These are phyloP conservation scores for Netelia virgata DNA, from an alignment of 2,888 invertebrate species.

Conservation along the genomic window DNA sequence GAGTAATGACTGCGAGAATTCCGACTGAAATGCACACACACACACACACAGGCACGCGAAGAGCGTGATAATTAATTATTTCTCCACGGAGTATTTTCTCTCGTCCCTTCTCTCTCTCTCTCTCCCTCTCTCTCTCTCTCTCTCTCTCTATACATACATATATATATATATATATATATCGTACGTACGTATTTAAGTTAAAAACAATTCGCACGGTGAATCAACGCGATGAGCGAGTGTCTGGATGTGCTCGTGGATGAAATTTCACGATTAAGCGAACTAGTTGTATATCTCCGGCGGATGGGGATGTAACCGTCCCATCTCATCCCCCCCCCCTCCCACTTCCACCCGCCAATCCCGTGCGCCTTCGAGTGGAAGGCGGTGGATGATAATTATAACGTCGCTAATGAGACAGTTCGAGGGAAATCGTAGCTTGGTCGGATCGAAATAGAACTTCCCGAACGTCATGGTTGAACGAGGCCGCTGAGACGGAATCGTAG, in stretches of 20 bases:
- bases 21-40: background rate
- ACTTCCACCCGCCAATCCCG: background rate
- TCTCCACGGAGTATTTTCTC: background rate
- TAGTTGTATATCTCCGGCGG: conserved; percentile 32
- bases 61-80: conserved; percentile 51
- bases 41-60: background rate
- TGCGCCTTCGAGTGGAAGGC: conserved; percentile 40
- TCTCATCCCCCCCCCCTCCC: no score
- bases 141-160: background rate
- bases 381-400: conserved; percentile 66
- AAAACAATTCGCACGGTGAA: conserved; percentile 33
- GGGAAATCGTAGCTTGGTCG: conserved; percentile 45
- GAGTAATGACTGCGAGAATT: conserved; percentile 20
- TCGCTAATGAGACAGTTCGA: conserved; percentile 71
- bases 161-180: conserved; percentile 6
- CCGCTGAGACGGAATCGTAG: background rate
- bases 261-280: conserved; percentile 44
- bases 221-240: background rate
- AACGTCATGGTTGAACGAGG: conserved; percentile 6
- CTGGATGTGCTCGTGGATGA: conserved; percentile 27
- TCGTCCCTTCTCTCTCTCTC: background rate
- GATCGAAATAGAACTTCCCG: conserved; percentile 3
- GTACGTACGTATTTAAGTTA: conserved; percentile 36
- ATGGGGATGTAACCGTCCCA: conserved; percentile 12
- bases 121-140: background rate